Base-by-base conservation (phyloP, 2,797 vertebrate genomes). In the Phalloptychus januarius region DNA sequence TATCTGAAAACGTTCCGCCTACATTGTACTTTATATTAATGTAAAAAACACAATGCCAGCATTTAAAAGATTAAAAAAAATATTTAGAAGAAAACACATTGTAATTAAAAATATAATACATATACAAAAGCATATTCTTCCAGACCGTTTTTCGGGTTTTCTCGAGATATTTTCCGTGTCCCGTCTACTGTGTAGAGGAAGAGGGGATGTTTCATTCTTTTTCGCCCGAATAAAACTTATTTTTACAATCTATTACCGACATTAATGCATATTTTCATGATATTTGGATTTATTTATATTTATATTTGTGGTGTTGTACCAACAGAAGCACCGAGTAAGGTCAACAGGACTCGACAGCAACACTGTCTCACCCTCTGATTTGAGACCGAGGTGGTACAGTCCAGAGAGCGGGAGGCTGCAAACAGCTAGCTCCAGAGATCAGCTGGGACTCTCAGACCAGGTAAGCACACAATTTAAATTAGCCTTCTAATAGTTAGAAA, bases 321-420 rank as follows among this genome's bases (percentile, higher is more conserved):
- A 6, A 33, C 0, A 76, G 4, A 61, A 0, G 1, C 0, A 44
- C 1, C n/a, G 0, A 2, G 0, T 52, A 3, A 0, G 3, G 18
- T 3, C 45, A 1, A 50, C 1, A 5, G 0, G 4, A 50, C 0
- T 5, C 69, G 1, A 36, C 0, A 67, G 0, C 50, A 18, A 33
- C 1, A 7, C 4, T 23, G 0, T 0, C 0, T 0, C 0, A 0
- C 61, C 72, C 81, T 74, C 74, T 50, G 0, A 13, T 25, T 45
- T 42, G 7, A 1, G n/a, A 1, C 0, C 0, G 16, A 81, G 70
- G 16, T 95, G 93, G 94, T 93, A 85, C 6, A 84, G 79, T 86
- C 93, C 87, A 12, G 4, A 79, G 79, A 74, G 92, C 93, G 95
- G 90, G 93, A 87, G 10, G 0, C 44, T 86, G 23, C 13, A 5